Conservation (phyloP, 2,113 vertebrate species). For the Anseranas semipalmata region DNA sequence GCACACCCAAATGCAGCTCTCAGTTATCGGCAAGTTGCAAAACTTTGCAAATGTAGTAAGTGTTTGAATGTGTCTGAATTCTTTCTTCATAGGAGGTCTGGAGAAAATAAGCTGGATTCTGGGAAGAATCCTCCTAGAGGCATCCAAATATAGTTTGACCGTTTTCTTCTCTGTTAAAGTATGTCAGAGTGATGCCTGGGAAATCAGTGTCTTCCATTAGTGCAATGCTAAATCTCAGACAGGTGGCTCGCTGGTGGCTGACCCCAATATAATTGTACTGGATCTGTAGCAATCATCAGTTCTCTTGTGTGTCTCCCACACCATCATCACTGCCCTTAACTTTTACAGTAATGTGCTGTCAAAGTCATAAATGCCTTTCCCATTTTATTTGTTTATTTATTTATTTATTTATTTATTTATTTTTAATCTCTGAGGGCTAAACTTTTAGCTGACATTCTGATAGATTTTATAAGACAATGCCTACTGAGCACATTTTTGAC, state of each 20-base stretch:
- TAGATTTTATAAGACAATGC: neutral
- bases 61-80: neutral
- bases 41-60: neutral
- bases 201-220: slow-evolving; percentile 24
- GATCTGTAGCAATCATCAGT: neutral
- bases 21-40: neutral
- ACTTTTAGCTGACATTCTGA: neutral
- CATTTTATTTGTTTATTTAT: neutral
- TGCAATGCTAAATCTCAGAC: neutral
- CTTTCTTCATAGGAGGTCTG: neutral
- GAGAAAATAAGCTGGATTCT: neutral
- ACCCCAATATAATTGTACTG: neutral
- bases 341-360: slow-evolving; percentile 20
- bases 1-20: neutral
- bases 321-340: neutral
- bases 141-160: neutral
- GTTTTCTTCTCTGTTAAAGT: neutral
- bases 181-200: neutral
- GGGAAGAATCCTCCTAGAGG: neutral
- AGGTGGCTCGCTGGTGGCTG: neutral
- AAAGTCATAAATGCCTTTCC: slow-evolving; percentile 29
- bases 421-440: neutral
- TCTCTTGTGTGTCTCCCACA: neutral
- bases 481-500: neutral
- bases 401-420: neutral